phyloP scores from a whole-genome alignment of 2,797 vertebrate genomes.

The Phoebastria nigripes region DNA sequence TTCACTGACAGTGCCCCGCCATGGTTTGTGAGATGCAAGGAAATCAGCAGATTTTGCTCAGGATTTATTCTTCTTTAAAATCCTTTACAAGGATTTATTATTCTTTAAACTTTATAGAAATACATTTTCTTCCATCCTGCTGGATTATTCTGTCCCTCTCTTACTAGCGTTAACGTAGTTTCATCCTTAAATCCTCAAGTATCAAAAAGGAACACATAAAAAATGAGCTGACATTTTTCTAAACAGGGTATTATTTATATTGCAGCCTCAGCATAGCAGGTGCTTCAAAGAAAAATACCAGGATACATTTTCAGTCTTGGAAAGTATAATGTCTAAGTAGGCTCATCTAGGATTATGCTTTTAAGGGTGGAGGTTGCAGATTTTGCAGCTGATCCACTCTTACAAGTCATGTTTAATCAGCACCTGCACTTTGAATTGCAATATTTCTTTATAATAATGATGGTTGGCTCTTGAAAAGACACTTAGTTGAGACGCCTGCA shows the following conservation, averaged over 20 bases:
- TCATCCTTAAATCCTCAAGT: background rate
- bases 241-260: background rate
- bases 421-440: background rate
- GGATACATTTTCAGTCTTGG: background rate
- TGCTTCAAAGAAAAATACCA: background rate
- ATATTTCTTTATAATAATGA: constrained; percentile 9
- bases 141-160: background rate
- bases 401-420: constrained; percentile 3
- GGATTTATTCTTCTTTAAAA: background rate
- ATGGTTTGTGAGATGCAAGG: background rate
- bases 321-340: background rate
- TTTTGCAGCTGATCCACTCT: background rate
- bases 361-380: background rate
- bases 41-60: background rate
- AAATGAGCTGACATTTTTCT: background rate
- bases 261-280: background rate
- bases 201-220: background rate
- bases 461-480: background rate
- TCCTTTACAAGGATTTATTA: background rate
- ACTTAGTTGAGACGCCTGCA: constrained; percentile 11
- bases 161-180: background rate
- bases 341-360: background rate
- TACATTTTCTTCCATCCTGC: background rate
- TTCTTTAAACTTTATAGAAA: background rate
- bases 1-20: background rate